Base-by-base conservation (phyloP, 2,797 vertebrate genomes). In the Furcifer pardalis region DNA sequence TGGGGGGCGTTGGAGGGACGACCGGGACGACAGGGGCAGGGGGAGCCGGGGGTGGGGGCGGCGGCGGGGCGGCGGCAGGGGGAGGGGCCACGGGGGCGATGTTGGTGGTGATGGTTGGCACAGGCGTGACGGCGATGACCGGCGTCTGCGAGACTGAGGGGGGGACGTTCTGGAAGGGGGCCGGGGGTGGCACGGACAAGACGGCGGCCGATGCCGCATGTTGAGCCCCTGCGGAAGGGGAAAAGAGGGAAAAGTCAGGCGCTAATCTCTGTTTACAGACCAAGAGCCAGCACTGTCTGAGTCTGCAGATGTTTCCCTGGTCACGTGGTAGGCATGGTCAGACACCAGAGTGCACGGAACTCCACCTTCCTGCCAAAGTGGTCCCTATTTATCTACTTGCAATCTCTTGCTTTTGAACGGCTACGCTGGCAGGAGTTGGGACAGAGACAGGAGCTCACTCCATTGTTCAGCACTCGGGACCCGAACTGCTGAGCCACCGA, bases 41-140 rank as follows among this genome's bases (percentile, higher is more conserved):
- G 19, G 92, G 82, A n/a, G n/a, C 94, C 15, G 78, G 76, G 40
- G 68, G 59, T 15, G 74, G 82, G 2, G 75, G 82, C 2, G 68
- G 75, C 2, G 96, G 95, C 2, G 95, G 93, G 86, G 96, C 97
- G 6, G 88, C 96, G 52, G 93, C 89, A 0, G 96, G 96, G 44
- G 96, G 90, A 13, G 97, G 94, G 1, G 97, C 94, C 37, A 97
- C 96, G 0, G 97, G 95, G 0, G 96, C 94, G 92, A 96, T 94
- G 2, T 91, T 97, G 19, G 96, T 93, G 0, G 96, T 95, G 90
- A 97, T 95, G 84, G 96, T 97, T 94, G 97, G 97, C 92, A 98
- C 97, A 0, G 98, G 95, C 44, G 98, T 98, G 91, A 97, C 96
- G 0, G 98, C 98, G 84, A 99, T 98, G 91, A 99, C 97, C 0